These are phyloP conservation scores for Metacarcinus magister DNA, from an alignment of 2,888 invertebrate species.

Conservation along the genomic window DNA sequence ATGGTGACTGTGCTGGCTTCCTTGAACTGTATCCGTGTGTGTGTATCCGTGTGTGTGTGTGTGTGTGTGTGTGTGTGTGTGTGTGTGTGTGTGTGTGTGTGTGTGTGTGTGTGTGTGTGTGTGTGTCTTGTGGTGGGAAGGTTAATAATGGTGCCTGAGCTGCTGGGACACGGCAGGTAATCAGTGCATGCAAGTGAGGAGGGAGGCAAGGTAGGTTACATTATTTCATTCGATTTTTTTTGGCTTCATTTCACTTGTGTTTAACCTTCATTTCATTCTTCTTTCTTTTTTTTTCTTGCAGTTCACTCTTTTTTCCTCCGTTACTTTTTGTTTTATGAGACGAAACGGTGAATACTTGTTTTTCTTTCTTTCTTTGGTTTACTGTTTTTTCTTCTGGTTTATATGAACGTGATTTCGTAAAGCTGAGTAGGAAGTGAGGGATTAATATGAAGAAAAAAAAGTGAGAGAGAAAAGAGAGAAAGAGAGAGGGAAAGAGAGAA, in stretches of 20 bases:
- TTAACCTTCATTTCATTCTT: background rate
- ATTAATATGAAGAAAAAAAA: background rate
- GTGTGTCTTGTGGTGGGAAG: background rate
- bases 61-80: no score
- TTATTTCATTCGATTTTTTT: background rate
- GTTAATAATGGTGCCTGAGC: background rate
- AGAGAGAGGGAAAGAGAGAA: constrained; percentile 34
- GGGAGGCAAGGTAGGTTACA: background rate
- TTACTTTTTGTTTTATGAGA: background rate
- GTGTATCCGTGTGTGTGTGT: no score
- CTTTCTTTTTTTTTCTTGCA: background rate
- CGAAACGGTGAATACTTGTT: background rate
- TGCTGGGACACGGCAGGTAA: background rate
- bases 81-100: no score
- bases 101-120: no score
- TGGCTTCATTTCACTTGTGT: background rate
- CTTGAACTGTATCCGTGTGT: constrained; percentile 3
- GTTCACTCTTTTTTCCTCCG: background rate
- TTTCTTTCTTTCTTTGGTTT: background rate
- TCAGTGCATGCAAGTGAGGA: constrained; percentile 39
- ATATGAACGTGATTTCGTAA: background rate
- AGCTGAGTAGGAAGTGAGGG: background rate
- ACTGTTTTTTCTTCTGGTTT: background rate
- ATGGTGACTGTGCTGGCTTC: background rate
- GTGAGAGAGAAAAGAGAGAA: background rate